phyloP scores from a whole-genome alignment of 2,888 invertebrate species.

The Blera fallax region DNA sequence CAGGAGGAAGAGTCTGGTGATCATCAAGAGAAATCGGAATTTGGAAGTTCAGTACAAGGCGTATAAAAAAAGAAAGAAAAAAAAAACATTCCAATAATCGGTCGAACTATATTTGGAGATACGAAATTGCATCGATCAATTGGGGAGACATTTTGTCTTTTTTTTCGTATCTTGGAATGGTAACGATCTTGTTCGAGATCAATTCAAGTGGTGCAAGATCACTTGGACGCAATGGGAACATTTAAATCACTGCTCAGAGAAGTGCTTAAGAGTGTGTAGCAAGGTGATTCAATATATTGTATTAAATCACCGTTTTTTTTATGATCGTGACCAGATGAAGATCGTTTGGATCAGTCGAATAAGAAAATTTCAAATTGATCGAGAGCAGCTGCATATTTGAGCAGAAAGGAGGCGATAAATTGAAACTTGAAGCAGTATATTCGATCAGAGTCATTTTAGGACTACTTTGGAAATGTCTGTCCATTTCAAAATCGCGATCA shows the following conservation, averaged over 20 bases:
- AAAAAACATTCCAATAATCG: constrained; percentile 40
- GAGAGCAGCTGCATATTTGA: neutral
- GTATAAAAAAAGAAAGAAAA: no score
- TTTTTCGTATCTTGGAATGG: constrained; percentile 47
- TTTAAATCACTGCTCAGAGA: constrained; percentile 27
- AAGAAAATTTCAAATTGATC: no score
- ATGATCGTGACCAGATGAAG: neutral
- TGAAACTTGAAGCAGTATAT: no score
- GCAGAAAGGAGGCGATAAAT: neutral
- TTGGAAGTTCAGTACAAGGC: constrained; percentile 27
- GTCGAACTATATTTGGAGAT: constrained; percentile 57
- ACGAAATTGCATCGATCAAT: constrained; percentile 64
- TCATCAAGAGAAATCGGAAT: constrained; percentile 36
- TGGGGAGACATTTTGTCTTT: constrained; percentile 29
- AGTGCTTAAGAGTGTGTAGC: constrained; percentile 20
- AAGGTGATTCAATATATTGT: constrained; percentile 23
- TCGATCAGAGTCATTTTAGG: no score
- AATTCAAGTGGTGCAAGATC: constrained; percentile 48
- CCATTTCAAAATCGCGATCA: no score
- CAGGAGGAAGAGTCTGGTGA: constrained; percentile 1
- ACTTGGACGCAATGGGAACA: constrained; percentile 33
- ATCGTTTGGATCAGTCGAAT: neutral
- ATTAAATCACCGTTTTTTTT: neutral
- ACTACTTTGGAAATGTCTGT: no score
- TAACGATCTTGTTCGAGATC: constrained; percentile 63